Evolutionary conservation across 2,797 vertebrate species (phyloP).

Genomic region (Chaenodraco wilsoni): DNA sequence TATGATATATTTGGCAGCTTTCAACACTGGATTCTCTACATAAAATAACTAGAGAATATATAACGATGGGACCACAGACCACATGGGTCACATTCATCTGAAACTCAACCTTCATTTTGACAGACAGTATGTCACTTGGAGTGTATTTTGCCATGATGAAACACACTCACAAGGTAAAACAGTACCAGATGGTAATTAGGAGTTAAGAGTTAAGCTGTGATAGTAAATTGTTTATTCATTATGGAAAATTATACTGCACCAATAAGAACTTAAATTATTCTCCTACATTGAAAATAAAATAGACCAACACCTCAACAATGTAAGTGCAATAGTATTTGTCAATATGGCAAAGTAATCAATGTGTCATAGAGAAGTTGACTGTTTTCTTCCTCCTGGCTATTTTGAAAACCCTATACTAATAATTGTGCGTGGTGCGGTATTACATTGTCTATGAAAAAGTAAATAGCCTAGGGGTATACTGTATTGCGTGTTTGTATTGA

Average conservation of each 20-base stretch:
- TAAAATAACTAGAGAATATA: neutral
- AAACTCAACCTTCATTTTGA: no score
- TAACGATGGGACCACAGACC: no score
- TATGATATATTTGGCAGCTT: neutral
- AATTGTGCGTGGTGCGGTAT: neutral
- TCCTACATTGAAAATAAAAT: neutral
- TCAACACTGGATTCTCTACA: neutral
- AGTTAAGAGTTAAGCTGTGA: neutral
- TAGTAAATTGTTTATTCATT: no score
- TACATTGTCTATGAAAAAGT: slow-evolving; percentile 6
- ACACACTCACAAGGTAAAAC: no score
- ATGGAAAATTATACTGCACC: neutral
- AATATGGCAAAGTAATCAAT: neutral
- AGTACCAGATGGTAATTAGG: no score
- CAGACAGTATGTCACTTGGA: no score
- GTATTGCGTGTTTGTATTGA: neutral
- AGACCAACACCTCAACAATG: neutral
- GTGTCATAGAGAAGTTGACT: neutral
- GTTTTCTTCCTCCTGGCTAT: slow-evolving; percentile 1
- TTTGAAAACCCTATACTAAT: slow-evolving; percentile 3
- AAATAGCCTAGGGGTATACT: neutral
- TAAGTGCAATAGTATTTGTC: neutral
- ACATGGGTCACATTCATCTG: no score
- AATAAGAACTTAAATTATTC: neutral
- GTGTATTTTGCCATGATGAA: no score